Evolutionary conservation across 2,888 invertebrate genomes (phyloP).

Genomic region (Drosophila pullipes): DNA sequence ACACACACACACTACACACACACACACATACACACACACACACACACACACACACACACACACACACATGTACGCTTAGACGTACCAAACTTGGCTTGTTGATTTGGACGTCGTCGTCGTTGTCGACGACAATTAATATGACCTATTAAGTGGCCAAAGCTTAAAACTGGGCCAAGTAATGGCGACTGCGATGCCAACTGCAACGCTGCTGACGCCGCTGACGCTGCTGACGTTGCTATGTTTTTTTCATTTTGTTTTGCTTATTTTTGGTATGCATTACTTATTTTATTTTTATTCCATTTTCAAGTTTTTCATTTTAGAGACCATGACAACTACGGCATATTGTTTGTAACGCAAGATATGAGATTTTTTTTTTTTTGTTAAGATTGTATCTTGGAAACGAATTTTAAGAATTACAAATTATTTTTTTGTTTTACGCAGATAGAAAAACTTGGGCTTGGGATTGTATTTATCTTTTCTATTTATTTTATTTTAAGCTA

Average conservation of each 20-base stretch:
- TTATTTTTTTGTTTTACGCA: neutral
- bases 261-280: neutral
- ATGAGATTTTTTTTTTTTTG: neutral
- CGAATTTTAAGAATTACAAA: neutral
- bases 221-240: constrained; percentile 6
- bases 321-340: constrained; percentile 9
- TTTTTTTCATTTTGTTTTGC: constrained; percentile 4
- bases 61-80: constrained; percentile 8
- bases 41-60: neutral
- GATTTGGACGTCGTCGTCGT: constrained; percentile 19
- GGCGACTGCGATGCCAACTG: constrained; percentile 10
- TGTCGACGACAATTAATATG: constrained; percentile 51
- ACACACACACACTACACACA: neutral
- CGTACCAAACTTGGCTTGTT: constrained; percentile 9
- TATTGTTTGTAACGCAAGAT: constrained; percentile 1
- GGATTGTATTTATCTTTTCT: neutral
- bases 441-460: neutral
- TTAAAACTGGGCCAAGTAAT: constrained; percentile 58
- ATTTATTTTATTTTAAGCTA: neutral
- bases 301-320: constrained; percentile 25
- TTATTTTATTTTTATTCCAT: constrained; percentile 18
- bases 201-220: constrained; percentile 15
- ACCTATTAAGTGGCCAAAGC: constrained; percentile 61
- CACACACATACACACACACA: neutral
- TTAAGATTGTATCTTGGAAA: neutral